Evolutionary conservation across 2,113 vertebrate species (phyloP), one percentile per base, ranked within the genome.

Genomic region (Apaloderma vittatum): DNA sequence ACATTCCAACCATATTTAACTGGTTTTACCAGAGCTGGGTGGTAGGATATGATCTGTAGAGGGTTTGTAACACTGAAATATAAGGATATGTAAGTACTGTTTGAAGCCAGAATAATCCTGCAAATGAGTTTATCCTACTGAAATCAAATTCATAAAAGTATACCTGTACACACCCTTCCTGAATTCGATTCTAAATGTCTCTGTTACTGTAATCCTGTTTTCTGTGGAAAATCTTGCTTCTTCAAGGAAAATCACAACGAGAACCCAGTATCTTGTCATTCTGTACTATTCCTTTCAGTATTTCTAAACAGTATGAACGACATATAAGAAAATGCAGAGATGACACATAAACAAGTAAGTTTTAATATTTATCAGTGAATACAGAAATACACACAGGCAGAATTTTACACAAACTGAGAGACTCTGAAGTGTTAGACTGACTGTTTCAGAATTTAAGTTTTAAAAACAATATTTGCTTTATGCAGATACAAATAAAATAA

Each of bases 1-100:
- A 51, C 70, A 81, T 94, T 96, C 93, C 72, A 74, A 36, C 16
- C 68, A 32, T 59, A 84, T 84, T 88, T 90, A 77, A 52, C 36
- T 71, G 40, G 34, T 91, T 88, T 84, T 78, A 84, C 84, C 68
- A 84, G 54, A 71, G 32, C 10, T 91, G 32, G 62, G 40, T 81
- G 49, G 40, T 81, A 90, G 45, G 40, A 95, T 91, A 85, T 30
- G 2, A 74, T 75, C 32, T 61, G 18, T 8, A 9, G 49, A 11
- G 12, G n/a, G 17, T 77, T 86, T 89, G 70, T 77, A 90, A 85
- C 15, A 40, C 24, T 75, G 80, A 95, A 94, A 75, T 82, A 87
- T 45, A 68, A 90, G 54, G 57, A 82, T 80, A 68, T 63, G 68
- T 52, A 86, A 81, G 68, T 32, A 66, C 30, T 70, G 19, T 94